A percentile compares a stretch with the other conserved stretches of the same genome.
These are phyloP conservation scores for Mirza zaza DNA, from an alignment of 2,113 vertebrate genomes.

Conservation along the genomic window DNA sequence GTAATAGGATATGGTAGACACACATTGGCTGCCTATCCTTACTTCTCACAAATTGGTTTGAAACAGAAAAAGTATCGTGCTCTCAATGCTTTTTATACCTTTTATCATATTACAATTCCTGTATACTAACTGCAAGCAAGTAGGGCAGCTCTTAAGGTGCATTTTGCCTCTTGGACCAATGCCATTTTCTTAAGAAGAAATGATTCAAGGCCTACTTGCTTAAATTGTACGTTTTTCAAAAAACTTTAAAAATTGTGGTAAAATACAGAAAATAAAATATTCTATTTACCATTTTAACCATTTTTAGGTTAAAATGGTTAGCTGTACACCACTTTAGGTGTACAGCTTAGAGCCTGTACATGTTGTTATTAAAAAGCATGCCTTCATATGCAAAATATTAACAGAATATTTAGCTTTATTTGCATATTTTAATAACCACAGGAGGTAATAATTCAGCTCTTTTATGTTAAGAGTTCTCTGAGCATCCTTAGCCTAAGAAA, in stretches of 20 bases:
- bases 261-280: neutral
- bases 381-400: constrained; percentile 26
- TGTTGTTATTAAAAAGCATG: constrained; percentile 36
- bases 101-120: neutral
- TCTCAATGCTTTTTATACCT: neutral
- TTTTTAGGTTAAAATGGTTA: too few relatives aligned
- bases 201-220: neutral
- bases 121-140: neutral
- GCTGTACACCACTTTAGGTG: too few relatives aligned
- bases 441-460: constrained; percentile 24
- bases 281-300: neutral
- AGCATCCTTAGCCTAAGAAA: constrained; percentile 42
- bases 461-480: constrained; percentile 1
- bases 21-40: neutral
- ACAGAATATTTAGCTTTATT: constrained; percentile 1
- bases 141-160: neutral
- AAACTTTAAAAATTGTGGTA: neutral
- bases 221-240: neutral
- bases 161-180: neutral
- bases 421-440: constrained; percentile 53
- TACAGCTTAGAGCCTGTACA: neutral
- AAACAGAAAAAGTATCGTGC: neutral
- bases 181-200: constrained; percentile 32
- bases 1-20: neutral
- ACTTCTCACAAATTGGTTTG: constrained; percentile 27